Conservation (phyloP, 2,113 vertebrate species). For the Percina caprodes region DNA sequence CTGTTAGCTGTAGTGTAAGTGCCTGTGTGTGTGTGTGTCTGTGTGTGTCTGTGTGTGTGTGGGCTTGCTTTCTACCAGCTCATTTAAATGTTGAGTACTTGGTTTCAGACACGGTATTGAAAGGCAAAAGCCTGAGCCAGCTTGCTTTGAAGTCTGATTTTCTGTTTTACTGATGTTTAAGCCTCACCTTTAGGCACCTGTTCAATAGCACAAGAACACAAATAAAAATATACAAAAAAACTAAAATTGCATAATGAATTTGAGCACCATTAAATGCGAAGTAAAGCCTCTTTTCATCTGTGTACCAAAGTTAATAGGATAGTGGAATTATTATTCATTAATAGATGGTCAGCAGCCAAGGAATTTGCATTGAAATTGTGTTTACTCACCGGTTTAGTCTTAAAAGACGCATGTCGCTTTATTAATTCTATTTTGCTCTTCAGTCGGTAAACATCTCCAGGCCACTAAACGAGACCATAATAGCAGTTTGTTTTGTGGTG, state of each 20-base stretch:
- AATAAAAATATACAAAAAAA: conserved; percentile 9
- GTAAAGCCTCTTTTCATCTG: conserved; percentile 9
- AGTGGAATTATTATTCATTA: conserved; percentile 54
- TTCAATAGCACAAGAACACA: conserved; percentile 28
- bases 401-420: conserved; percentile 40
- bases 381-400: conserved; percentile 52
- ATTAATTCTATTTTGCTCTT: conserved; percentile 57
- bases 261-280: conserved; percentile 14
- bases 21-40: neutral
- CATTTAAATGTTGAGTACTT: conserved; percentile 45
- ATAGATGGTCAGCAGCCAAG: conserved; percentile 38
- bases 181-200: conserved; percentile 26
- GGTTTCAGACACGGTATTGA: conserved; percentile 33
- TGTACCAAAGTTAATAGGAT: conserved; percentile 16
- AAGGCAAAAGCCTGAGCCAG: conserved; percentile 29
- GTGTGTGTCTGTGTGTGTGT: neutral
- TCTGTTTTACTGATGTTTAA: conserved; percentile 47
- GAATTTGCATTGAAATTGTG: conserved; percentile 55
- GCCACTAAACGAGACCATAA: conserved; percentile 34
- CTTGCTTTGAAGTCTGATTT: conserved; percentile 60
- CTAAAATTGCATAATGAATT: neutral
- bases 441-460: conserved; percentile 53
- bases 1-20: neutral
- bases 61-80: conserved; percentile 27
- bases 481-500: conserved; percentile 46